Evolutionary conservation across 2,888 invertebrate genomes (phyloP).

Genomic region (Tipula helvola): DNA sequence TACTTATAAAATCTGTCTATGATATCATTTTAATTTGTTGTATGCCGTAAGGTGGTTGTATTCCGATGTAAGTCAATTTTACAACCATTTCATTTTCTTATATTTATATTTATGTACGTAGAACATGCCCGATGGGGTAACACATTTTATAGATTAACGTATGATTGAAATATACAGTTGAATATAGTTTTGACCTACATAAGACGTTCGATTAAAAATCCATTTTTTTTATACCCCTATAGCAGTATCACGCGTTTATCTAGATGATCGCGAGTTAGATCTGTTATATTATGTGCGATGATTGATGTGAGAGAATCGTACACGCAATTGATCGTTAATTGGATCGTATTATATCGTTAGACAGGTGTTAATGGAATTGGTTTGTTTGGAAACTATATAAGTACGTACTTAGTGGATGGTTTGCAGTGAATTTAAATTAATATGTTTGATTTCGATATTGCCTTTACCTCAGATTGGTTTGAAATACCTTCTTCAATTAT

Average conservation of each 20-base stretch:
- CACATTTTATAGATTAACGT: neutral
- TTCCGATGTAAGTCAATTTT: neutral
- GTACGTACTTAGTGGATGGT: neutral
- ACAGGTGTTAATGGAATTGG: neutral
- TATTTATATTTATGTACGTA: too few species aligned
- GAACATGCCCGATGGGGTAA: neutral
- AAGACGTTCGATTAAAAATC: neutral
- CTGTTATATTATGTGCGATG: neutral
- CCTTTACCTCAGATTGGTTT: too few species aligned
- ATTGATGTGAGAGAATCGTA: neutral
- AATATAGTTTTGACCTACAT: neutral
- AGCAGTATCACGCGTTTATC: neutral
- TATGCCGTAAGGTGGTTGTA: neutral
- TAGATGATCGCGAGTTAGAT: neutral
- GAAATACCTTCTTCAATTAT: too few species aligned
- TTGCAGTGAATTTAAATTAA: neutral
- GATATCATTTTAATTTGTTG: neutral
- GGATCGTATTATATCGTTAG: neutral
- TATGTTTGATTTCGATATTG: neutral
- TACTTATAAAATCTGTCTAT: neutral
- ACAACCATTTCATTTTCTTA: neutral
- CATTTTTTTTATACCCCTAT: neutral
- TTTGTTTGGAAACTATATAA: neutral
- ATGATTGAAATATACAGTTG: neutral
- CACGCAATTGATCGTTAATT: neutral